These are phyloP conservation scores for Lagria hirta DNA, from an alignment of 2,888 invertebrate genomes.

Conservation along the genomic window DNA sequence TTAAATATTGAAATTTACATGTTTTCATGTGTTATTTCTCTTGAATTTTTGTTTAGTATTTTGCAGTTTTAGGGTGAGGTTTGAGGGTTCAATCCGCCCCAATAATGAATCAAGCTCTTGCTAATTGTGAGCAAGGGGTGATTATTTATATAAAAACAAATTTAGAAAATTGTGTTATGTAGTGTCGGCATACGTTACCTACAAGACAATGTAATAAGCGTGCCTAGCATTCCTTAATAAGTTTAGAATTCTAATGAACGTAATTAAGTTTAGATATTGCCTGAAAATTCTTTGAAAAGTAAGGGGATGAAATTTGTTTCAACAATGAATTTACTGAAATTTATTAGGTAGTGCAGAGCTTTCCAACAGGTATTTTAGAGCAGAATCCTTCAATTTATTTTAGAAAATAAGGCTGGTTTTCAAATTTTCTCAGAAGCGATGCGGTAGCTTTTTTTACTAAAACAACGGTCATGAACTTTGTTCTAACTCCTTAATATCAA, in stretches of 20 bases:
- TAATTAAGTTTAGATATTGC: slow-evolving; percentile 36
- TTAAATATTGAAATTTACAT: no score
- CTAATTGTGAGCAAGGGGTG: no score
- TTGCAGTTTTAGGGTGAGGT: no score
- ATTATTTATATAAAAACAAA: no score
- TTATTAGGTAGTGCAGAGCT: slow-evolving; percentile 18
- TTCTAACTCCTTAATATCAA: slow-evolving; percentile 14
- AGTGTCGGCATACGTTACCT: no score
- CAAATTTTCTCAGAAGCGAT: neutral
- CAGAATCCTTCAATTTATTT: slow-evolving; percentile 13
- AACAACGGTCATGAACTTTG: neutral
- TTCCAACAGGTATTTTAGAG: slow-evolving; percentile 14
- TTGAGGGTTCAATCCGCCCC: no score
- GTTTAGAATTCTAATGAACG: slow-evolving; percentile 33
- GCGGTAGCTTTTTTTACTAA: neutral
- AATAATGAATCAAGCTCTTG: no score
- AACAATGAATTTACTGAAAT: slow-evolving; percentile 27
- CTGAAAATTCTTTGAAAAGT: slow-evolving; percentile 29
- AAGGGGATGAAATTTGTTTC: slow-evolving; percentile 20
- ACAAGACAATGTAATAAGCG: slow-evolving; percentile 20
- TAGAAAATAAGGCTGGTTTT: slow-evolving; percentile 1
- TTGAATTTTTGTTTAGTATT: no score
- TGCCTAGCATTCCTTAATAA: slow-evolving; percentile 31
- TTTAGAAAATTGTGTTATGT: no score
- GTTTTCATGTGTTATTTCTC: no score